These are phyloP conservation scores for Murina feae DNA, from an alignment of 2,113 vertebrate genomes.

Conservation along the genomic window DNA sequence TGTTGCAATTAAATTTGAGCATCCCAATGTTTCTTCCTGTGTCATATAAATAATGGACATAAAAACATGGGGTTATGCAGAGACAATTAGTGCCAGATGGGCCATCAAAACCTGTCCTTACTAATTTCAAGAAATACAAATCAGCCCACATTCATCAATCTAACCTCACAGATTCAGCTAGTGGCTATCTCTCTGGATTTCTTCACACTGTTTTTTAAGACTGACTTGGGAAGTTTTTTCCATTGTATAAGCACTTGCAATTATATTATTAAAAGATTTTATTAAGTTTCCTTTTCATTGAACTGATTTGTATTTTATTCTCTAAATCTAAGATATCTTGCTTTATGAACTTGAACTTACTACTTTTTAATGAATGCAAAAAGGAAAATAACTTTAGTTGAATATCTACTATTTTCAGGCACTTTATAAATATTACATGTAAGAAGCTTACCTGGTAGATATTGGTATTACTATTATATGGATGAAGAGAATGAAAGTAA, in stretches of 20 bases:
- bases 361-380: conserved; percentile 1
- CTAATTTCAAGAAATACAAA: conserved; percentile 58
- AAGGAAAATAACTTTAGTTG: background rate
- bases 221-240: conserved; percentile 26
- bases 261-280: conserved; percentile 36
- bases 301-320: background rate
- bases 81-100: conserved; percentile 60
- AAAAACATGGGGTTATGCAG: conserved; percentile 38
- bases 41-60: conserved; percentile 44
- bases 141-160: conserved; percentile 42
- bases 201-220: background rate
- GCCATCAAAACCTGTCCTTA: conserved; percentile 55
- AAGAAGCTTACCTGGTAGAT: background rate
- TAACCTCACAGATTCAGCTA: conserved; percentile 51
- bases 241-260: conserved; percentile 26
- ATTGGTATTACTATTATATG: background rate
- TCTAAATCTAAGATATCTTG: background rate
- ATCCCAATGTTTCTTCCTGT: conserved; percentile 68
- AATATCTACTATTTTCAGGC: background rate
- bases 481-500: background rate
- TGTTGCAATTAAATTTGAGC: conserved; percentile 71
- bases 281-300: conserved; percentile 28
- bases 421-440: conserved; percentile 19
- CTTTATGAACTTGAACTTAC: conserved; percentile 2
- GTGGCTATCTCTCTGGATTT: conserved; percentile 53